Percentiles rank a stretch among this genome's conserved stretches.
These are phyloP conservation scores for Limnephilus marmoratus DNA, from an alignment of 2,888 invertebrate genomes.

Conservation along the genomic window DNA sequence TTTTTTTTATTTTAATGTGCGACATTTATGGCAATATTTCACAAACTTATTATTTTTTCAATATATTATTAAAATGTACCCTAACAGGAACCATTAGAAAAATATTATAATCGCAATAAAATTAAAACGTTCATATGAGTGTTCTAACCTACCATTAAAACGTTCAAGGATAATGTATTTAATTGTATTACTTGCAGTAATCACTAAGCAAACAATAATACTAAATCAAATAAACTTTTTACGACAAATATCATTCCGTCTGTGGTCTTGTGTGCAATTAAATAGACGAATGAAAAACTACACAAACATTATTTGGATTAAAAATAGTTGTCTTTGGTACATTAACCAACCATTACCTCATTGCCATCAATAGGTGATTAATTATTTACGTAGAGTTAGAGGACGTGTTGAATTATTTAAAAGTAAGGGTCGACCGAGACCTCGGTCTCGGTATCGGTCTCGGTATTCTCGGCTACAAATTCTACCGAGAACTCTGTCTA, in stretches of 20 bases:
- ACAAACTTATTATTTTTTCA: too few relatives aligned
- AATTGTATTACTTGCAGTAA: background rate
- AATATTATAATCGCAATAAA: background rate
- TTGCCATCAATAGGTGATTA: background rate
- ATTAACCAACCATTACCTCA: background rate
- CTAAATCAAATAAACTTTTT: conserved; percentile 26
- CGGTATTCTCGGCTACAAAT: too few relatives aligned
- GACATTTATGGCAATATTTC: too few relatives aligned
- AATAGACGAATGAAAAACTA: background rate
- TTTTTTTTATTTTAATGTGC: too few relatives aligned
- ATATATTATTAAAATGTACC: background rate
- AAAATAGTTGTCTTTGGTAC: background rate
- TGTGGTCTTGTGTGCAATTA: background rate
- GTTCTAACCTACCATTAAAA: background rate
- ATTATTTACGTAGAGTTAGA: background rate
- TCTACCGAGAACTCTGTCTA: too few relatives aligned
- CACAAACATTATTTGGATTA: background rate
- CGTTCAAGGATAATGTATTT: background rate
- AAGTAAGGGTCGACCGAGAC: too few relatives aligned
- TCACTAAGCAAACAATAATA: background rate
- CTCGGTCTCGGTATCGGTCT: too few relatives aligned
- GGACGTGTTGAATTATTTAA: background rate
- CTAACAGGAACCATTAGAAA: background rate
- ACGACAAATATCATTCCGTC: background rate
- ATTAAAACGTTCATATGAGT: background rate